Evolutionary conservation across 1,140 invertebrate species (phyloP), one percentile per base, ranked within the genome.

Genomic region (Campoletis sonorensis): DNA sequence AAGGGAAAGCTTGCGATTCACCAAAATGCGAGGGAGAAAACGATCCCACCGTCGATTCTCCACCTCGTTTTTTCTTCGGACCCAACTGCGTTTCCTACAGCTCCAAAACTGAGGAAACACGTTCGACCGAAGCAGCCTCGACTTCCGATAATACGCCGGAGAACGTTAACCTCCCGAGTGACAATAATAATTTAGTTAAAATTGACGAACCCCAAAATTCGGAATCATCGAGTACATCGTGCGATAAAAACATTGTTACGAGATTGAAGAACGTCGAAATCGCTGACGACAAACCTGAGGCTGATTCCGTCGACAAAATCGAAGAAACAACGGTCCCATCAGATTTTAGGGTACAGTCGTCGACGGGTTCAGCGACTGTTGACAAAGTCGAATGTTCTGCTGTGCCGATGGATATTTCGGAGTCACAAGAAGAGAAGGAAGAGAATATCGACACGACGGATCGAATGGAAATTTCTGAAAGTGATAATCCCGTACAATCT

Each of bases 31-130:
- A 80, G 0, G 78, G 81, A 30, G 81, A 82, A 11, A 79, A 54
- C 15, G 51, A 64, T 51, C 37, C 49, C 15, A 68, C 58, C 8
- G 18, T 3, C 1, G 79, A 68, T 8, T 88, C 88, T 3, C 85
- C 90, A 0, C 91, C 92, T 7, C 87, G 88, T 80, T 92, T 92
- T 85, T 92, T 92, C 83, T 92, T 92, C 85, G 92, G 92, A 2
- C 92, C 91, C 0, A 92, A 92, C 82, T 92, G 92, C 79, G 85
- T 92, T 30, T 90, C 92, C 0, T 92, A 89, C 15, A 86, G 85
- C 4, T 83, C 81, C 4, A 30, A 82, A 49, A 70, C 45, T 5
- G 33, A 75, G 11, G 61, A 84, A 81, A 18, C 27, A 77, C 49
- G 5, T 58, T 8, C 72, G 26, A 68, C 33, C n/a, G 23, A 78